Evolutionary conservation across 2,888 invertebrate species (phyloP).

Genomic region (Emmelina monodactyla): DNA sequence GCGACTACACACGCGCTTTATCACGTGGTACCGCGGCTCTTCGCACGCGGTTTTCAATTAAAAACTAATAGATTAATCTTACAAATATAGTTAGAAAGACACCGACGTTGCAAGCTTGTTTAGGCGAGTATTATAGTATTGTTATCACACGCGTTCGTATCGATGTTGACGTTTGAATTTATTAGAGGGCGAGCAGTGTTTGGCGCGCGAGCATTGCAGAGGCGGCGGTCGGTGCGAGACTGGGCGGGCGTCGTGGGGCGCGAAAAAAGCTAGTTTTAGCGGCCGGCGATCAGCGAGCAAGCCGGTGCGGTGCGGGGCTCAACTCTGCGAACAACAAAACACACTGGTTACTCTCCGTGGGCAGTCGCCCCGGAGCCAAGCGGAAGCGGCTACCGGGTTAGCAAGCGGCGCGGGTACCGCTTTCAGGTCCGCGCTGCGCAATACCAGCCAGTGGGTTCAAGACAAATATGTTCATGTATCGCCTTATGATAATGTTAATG

Average conservation of each 20-base stretch:
- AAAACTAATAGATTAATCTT: slow-evolving; percentile 48
- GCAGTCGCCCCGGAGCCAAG: slow-evolving; percentile 59
- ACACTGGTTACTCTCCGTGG: slow-evolving; percentile 61
- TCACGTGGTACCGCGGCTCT: background rate
- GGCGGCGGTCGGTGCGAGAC: slow-evolving; percentile 49
- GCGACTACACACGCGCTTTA: slow-evolving; percentile 28
- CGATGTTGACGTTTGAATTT: slow-evolving; percentile 62
- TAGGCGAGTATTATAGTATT: slow-evolving; percentile 60
- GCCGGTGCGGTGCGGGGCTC: slow-evolving; percentile 64
- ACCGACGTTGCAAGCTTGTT: slow-evolving; percentile 64
- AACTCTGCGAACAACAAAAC: slow-evolving; percentile 68
- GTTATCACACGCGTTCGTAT: slow-evolving; percentile 63
- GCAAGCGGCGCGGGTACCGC: slow-evolving; percentile 46
- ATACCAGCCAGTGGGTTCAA: slow-evolving; percentile 26
- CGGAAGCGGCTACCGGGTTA: slow-evolving; percentile 65
- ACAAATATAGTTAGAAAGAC: slow-evolving; percentile 59
- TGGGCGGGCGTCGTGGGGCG: slow-evolving; percentile 56
- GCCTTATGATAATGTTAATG: slow-evolving; percentile 28
- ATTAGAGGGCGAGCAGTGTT: slow-evolving; percentile 63
- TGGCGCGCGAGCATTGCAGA: slow-evolving; percentile 61
- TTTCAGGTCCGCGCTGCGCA: slow-evolving; percentile 32
- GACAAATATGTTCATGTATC: slow-evolving; percentile 25
- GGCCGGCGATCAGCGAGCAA: slow-evolving; percentile 64
- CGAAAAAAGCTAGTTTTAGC: slow-evolving; percentile 64
- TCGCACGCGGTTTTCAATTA: slow-evolving; percentile 14